These are phyloP conservation scores for Lasiommata megera DNA, from an alignment of 2,888 invertebrate genomes.

Conservation along the genomic window DNA sequence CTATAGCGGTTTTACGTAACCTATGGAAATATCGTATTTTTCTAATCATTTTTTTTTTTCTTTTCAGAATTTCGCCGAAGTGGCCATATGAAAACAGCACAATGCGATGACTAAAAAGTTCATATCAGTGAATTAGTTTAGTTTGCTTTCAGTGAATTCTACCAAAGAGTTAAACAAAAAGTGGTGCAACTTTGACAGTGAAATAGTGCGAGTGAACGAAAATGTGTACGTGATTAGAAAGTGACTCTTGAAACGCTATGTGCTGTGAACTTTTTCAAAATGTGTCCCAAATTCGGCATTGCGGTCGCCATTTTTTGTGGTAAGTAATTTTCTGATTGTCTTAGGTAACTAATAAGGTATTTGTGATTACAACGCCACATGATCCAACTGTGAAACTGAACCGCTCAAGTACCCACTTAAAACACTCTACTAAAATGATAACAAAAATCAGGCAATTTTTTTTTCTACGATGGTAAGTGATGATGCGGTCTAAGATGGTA, in stretches of 20 bases:
- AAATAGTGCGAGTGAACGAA: conserved; percentile 25
- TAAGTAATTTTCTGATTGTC: too few relatives aligned
- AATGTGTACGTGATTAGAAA: conserved; percentile 58
- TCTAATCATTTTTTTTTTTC: conserved; percentile 5
- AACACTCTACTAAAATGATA: too few relatives aligned
- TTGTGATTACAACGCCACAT: too few relatives aligned
- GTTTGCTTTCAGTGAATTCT: conserved; percentile 8
- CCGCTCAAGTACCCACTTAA: too few relatives aligned
- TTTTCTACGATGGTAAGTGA: too few relatives aligned
- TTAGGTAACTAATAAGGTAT: too few relatives aligned
- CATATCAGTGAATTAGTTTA: conserved; percentile 14
- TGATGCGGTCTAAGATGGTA: too few relatives aligned
- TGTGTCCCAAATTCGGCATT: conserved; percentile 62
- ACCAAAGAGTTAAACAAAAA: conserved; percentile 13
- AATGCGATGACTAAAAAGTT: conserved; percentile 13
- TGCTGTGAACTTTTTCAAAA: conserved; percentile 54
- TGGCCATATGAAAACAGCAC: conserved; percentile 2
- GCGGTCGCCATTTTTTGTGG: conserved; percentile 54
- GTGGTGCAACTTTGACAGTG: conserved; percentile 21
- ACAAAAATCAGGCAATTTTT: too few relatives aligned
- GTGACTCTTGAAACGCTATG: conserved; percentile 51
- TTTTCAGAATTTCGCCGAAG: conserved; percentile 21
- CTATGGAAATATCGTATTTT: background rate
- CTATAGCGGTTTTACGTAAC: too few relatives aligned
- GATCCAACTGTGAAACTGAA: too few relatives aligned